Evolutionary conservation across 2,888 invertebrate species (phyloP).

Genomic region (Tetrapedia diversipes): DNA sequence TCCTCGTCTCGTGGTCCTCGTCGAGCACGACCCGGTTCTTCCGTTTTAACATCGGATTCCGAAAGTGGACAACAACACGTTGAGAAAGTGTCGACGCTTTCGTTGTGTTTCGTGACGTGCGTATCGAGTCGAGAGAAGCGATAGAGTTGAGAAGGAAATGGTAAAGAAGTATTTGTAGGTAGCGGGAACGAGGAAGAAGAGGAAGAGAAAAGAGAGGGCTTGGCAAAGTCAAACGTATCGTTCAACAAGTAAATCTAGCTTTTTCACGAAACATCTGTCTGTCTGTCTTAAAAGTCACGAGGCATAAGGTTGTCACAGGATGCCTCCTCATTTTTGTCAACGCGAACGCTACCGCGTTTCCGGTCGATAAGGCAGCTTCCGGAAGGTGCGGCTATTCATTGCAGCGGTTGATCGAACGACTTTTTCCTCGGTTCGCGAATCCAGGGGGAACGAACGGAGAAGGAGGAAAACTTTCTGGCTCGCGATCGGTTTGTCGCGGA

Average conservation of each 20-base stretch:
- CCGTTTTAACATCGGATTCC: no score
- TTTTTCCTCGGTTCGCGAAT: not conserved
- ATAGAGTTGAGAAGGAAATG: not conserved
- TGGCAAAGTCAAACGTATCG: no score
- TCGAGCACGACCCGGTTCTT: conserved; percentile 1
- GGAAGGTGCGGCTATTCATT: conserved; percentile 75
- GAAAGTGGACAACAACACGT: conserved; percentile 10
- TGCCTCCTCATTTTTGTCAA: conserved; percentile 47
- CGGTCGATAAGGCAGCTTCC: conserved; percentile 79
- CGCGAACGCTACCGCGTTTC: conserved; percentile 69
- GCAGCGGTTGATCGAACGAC: not conserved
- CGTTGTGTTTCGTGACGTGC: conserved; percentile 50
- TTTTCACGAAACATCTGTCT: not conserved
- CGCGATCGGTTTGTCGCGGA: not conserved
- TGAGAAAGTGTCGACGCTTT: conserved; percentile 28
- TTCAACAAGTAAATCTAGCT: no score
- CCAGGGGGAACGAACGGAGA: not conserved
- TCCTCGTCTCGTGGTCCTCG: conserved; percentile 84
- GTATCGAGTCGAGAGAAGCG: not conserved
- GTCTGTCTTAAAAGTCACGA: conserved; percentile 26
- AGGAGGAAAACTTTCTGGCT: not conserved
- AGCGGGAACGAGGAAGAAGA: not conserved
- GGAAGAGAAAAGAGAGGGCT: not conserved
- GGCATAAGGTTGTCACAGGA: conserved; percentile 3
- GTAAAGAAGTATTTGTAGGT: not conserved